Evolutionary conservation across 2,113 vertebrate genomes (phyloP).

Genomic region (Embiotoca jacksoni): DNA sequence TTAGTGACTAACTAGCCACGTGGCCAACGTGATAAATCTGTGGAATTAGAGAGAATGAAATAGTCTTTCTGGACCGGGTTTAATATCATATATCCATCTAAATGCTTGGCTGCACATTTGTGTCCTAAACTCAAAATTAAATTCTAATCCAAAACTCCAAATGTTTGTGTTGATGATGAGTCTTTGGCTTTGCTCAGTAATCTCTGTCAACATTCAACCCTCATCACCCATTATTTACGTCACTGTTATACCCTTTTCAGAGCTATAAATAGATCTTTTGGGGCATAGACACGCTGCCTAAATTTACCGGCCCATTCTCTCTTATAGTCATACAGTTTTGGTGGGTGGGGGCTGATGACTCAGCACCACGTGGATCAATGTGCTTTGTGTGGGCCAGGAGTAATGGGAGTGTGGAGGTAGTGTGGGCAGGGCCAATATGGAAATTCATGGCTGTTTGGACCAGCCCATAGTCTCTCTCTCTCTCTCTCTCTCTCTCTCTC

Average conservation of each 20-base stretch:
- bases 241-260: slow-evolving; percentile 21
- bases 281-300: slow-evolving; percentile 17
- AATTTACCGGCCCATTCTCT: slow-evolving; percentile 35
- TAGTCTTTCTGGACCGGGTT: too few species aligned
- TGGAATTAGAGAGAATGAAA: not conserved
- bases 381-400: slow-evolving; percentile 25
- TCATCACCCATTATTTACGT: not conserved
- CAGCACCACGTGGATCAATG: slow-evolving; percentile 54
- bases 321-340: slow-evolving; percentile 43
- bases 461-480: not conserved
- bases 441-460: slow-evolving; percentile 16
- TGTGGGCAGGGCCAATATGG: slow-evolving; percentile 32
- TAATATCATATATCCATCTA: too few species aligned
- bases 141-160: not conserved
- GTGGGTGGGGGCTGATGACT: slow-evolving; percentile 66
- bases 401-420: slow-evolving; percentile 14
- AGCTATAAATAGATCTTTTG: slow-evolving; percentile 56
- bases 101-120: not conserved
- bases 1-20: not conserved
- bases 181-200: not conserved
- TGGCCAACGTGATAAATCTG: not conserved
- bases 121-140: not conserved
- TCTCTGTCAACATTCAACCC: slow-evolving; percentile 12
- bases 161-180: not conserved
- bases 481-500: too few species aligned